A percentile compares a stretch with the other conserved stretches of the same genome.
phyloP scores from a whole-genome alignment of 2,113 vertebrate genomes.

The Rhinogobius similis region DNA sequence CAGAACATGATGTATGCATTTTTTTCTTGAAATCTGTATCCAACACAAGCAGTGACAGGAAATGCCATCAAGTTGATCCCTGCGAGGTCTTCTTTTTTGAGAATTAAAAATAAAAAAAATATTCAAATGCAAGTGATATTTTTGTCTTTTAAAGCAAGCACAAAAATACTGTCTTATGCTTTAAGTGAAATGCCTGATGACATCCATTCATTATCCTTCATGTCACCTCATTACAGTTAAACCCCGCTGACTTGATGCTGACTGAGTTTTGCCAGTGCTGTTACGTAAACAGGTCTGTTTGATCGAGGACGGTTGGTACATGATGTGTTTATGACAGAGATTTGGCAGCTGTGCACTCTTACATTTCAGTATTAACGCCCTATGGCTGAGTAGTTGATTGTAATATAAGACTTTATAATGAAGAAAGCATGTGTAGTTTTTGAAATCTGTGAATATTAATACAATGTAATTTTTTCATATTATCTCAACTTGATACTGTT shows the following conservation, averaged over 20 bases:
- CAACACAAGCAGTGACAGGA: slow-evolving; percentile 41
- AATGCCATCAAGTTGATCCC: slow-evolving; percentile 51
- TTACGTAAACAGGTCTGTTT: slow-evolving; percentile 8
- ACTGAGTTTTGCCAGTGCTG: slow-evolving; percentile 23
- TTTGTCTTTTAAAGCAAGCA: slow-evolving; percentile 24
- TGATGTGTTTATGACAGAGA: slow-evolving; percentile 15
- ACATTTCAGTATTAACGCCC: not conserved
- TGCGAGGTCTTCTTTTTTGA: slow-evolving; percentile 22
- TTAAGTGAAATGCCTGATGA: slow-evolving; percentile 42
- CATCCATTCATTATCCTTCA: slow-evolving; percentile 41
- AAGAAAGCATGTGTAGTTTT: not conserved
- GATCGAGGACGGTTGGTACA: slow-evolving; percentile 13
- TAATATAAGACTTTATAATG: not conserved
- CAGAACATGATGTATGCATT: slow-evolving; percentile 60
- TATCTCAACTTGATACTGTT: not conserved
- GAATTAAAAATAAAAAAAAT: not conserved
- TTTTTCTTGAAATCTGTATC: slow-evolving; percentile 49
- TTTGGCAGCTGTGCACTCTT: slow-evolving; percentile 9
- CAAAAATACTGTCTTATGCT: slow-evolving; percentile 6
- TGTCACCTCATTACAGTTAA: slow-evolving; percentile 41
- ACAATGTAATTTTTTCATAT: too few species aligned
- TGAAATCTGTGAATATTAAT: not conserved
- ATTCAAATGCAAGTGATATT: not conserved
- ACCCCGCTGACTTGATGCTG: slow-evolving; percentile 35
- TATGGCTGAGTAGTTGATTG: not conserved